Evolutionary conservation across 2,888 invertebrate species (phyloP), one percentile per base, ranked within the genome.

Genomic region (Lymantria monacha): DNA sequence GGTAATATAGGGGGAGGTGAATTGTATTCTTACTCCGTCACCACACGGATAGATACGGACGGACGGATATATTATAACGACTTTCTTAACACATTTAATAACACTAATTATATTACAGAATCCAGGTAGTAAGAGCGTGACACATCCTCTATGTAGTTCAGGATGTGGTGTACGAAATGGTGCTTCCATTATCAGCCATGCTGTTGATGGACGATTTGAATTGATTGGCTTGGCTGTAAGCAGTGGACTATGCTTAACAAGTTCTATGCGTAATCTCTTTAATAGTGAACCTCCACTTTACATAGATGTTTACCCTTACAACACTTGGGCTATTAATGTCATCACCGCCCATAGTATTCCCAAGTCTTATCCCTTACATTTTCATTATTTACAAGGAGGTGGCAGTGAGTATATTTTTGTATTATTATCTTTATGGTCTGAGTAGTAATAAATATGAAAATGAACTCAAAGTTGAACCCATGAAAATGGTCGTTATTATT

Each of bases 161-260:
- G 88, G 89, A 0, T 89, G 89, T 40, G 87, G 89, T 0, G 75
- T 88, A 0, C 74, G 89, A 0, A 65, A 78, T 0, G 88, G 88
- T 0, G 79, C 88, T 0, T 88, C 89, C 10, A 83, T 89, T 15
- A 63, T 83, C 44, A 83, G 67, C 50, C 88, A 87, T 31, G 69
- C 77, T 7, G 8, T 64, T 0, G 80, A 79, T 11, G 89, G 89
- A 0, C 59, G 71, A 8, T 89, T 81, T 51, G 83, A 89, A 49
- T 66, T 89, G 1, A 74, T 89, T 1, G 89, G 88, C 0, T 40
- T 88, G 2, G 76, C 86, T 0, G 81, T 81, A 0, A 82, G 84
- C 0, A 79, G 83, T 0, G 81, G 77, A 0, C 70, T 77, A 0
- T 89, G 89, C 57, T 49, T 63, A 0, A 68, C 70, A 0, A 74